A percentile compares a stretch with the other conserved stretches of the same genome.
Conservation (phyloP, 1,140 invertebrate species). For the Magallana gigas region DNA sequence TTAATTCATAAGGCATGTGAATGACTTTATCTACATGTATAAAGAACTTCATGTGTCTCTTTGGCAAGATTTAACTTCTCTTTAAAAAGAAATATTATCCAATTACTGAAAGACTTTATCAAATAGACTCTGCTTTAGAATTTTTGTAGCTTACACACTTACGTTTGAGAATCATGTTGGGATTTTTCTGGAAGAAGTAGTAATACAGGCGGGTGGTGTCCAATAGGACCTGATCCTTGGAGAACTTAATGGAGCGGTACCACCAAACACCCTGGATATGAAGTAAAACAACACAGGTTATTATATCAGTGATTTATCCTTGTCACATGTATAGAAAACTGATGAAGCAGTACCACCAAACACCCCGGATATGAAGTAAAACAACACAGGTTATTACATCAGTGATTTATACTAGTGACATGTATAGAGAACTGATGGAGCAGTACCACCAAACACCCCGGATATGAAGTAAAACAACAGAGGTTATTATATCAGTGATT, state of each 20-base stretch:
- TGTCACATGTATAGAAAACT: too few relatives aligned
- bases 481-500: too few relatives aligned
- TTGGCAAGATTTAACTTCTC: too few relatives aligned
- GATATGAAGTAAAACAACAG: slow-evolving; percentile 25
- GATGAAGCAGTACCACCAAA: too few relatives aligned
- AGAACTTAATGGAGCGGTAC: slow-evolving; percentile 98
- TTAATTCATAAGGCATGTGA: too few relatives aligned
- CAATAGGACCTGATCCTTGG: slow-evolving; percentile 95
- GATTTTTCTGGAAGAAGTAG: slow-evolving; percentile 96
- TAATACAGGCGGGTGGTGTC: slow-evolving; percentile 98
- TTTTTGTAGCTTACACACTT: slow-evolving; percentile 57
- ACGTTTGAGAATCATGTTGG: slow-evolving; percentile 94
- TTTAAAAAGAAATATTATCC: too few relatives aligned
- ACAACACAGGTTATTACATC: neutral
- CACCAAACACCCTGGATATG: slow-evolving; percentile 93
- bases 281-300: neutral
- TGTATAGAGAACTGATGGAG: slow-evolving; percentile 93
- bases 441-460: slow-evolving; percentile 99
- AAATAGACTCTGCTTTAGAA: neutral
- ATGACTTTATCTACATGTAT: too few relatives aligned
- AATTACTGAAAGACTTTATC: too few relatives aligned
- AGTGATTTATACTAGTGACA: too few relatives aligned
- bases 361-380: slow-evolving; percentile 20
- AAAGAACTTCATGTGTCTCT: too few relatives aligned
- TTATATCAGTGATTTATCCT: too few relatives aligned